Evolutionary conservation across 2,113 vertebrate species (phyloP).

Genomic region (Apeltes quadracus): DNA sequence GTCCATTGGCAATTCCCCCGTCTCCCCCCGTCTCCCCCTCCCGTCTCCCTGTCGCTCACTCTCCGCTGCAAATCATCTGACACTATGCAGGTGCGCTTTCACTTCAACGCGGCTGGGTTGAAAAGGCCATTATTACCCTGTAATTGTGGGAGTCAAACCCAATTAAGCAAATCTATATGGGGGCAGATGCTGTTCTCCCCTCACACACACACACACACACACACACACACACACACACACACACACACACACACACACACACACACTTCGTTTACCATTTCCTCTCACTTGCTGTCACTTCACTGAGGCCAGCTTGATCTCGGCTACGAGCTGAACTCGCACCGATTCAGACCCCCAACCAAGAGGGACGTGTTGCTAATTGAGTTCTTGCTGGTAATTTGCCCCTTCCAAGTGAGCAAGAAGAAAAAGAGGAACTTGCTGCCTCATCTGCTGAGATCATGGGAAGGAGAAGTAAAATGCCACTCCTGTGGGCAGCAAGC

Average conservation of each 20-base stretch:
- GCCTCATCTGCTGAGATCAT: conserved; percentile 75
- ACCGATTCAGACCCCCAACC: conserved; percentile 50
- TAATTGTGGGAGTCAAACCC: conserved; percentile 82
- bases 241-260: not conserved
- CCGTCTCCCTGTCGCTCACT: conserved; percentile 42
- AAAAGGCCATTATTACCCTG: conserved; percentile 78
- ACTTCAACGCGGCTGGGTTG: conserved; percentile 56
- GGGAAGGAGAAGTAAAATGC: conserved; percentile 57
- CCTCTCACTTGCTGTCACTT: conserved; percentile 60
- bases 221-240: too few relatives aligned
- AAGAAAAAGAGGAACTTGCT: conserved; percentile 75
- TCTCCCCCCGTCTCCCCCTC: conserved; percentile 45
- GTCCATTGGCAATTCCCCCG: conserved; percentile 70
- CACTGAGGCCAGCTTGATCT: conserved; percentile 57
- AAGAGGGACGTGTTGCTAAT: conserved; percentile 82
- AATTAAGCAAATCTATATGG: conserved; percentile 85
- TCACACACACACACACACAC: not conserved
- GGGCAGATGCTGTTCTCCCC: conserved; percentile 81
- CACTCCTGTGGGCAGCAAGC: conserved; percentile 60
- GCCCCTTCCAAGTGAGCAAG: conserved; percentile 88
- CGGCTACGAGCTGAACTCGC: conserved; percentile 36
- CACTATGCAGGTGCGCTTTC: conserved; percentile 67
- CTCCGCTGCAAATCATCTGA: conserved; percentile 62
- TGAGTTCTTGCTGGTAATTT: conserved; percentile 85
- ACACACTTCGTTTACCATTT: conserved; percentile 54